Conservation (phyloP, 2,113 vertebrate genomes). For the Macquaria ambigua region DNA sequence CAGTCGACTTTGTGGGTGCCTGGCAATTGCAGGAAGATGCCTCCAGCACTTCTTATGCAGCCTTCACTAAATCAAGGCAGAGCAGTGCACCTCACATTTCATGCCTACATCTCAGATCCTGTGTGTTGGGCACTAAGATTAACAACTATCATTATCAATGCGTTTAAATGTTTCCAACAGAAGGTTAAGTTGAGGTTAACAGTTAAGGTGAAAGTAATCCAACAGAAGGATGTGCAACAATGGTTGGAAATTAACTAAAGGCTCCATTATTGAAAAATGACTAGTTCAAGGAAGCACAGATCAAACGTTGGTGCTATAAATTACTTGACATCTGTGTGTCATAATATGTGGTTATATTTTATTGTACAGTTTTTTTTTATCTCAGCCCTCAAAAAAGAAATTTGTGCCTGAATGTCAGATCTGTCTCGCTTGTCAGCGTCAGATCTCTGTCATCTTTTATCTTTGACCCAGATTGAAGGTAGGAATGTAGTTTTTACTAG, state of each 20-base stretch:
- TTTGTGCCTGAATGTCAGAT: conserved; percentile 32
- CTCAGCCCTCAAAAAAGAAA: neutral
- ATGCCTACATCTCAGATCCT: neutral
- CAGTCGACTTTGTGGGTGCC: neutral
- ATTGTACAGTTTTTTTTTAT: conserved; percentile 15
- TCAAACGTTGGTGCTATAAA: neutral
- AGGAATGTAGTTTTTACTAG: conserved; percentile 78
- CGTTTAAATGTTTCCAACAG: neutral
- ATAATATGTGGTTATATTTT: conserved; percentile 40
- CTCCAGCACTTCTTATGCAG: neutral
- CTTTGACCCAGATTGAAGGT: conserved; percentile 70
- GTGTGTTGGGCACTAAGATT: too few species aligned
- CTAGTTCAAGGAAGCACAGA: neutral
- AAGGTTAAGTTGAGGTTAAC: neutral
- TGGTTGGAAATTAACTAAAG: conserved; percentile 17
- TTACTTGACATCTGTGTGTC: conserved; percentile 37
- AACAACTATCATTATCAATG: neutral
- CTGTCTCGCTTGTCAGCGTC: conserved; percentile 52
- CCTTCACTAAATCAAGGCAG: neutral
- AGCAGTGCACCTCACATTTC: neutral
- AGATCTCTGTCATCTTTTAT: conserved; percentile 71
- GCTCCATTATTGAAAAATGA: neutral
- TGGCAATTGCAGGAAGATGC: neutral
- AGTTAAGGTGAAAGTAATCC: neutral
- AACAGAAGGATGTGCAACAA: neutral